Evolutionary conservation across 2,888 invertebrate species (phyloP), one percentile per base, ranked within the genome.

Genomic region (Rhabditoides inermis): DNA sequence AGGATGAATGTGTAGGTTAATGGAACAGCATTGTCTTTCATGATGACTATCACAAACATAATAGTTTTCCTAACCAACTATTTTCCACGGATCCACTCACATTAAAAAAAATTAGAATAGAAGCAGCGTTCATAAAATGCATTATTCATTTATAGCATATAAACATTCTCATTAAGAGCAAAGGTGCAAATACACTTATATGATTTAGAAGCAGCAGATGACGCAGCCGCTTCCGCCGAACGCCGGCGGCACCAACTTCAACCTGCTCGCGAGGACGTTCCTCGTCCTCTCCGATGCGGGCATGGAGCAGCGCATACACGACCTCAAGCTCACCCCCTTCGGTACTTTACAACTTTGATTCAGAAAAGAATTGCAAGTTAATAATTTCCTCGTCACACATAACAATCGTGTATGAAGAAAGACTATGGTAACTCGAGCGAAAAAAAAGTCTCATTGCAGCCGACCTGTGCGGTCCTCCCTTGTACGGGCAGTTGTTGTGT

Each of bases 401-500:
- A 7, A 32, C 7, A 32, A 32, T 39, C n/a, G 39, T n/a, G 39
- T 39, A 39, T 39, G 18, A 2, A 1, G 22, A 2, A 10, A 39
- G 22, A 39, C 15, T 2, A 18, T 10, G 40, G 18, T 7, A 39
- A 20, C 22, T n/a, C 10, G 22, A 39, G 40, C 1, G n/a, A 15
- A n/a, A 39, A 10, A 39, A 39, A 39, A 37, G 10, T 36, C 15
- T 27, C 18, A 18, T 50, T 61, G 40, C 52, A 65, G 61, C 63
- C 22, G 63, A 62, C 49, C 57, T 66, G 0, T 60, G 59, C 20
- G 66, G 66, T 20, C 66, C 66, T 40, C 66, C 66, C 10, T 56
- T 66, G 18, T 66, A 66, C 37, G 66, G 66, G 1, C 59, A 62
- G 27, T 52, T 66, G 18, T 57, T 66, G 28, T 66, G 62, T 46